Evolutionary conservation across 2,888 invertebrate species (phyloP), one percentile per base, ranked within the genome.

Genomic region (Ochropleura leucogaster): DNA sequence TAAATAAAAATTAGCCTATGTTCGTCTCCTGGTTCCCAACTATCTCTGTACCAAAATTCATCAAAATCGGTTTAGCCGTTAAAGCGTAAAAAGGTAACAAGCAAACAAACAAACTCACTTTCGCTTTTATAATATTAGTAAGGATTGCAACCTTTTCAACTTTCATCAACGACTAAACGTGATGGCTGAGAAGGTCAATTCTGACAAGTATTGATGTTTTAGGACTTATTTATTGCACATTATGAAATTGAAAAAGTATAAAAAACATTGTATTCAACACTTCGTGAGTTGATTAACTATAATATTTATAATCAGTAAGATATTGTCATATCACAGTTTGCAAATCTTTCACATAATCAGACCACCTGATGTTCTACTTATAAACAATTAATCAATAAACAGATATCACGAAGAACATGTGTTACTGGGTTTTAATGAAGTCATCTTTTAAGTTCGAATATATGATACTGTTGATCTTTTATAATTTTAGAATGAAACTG

Each of bases 141-240:
- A n/a, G n/a, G n/a, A n/a, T 69, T 69, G 68, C 69, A 80, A 74
- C 63, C 63, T 70, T 66, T 79, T 67, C 74, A 47, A 49, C 42
- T 80, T 20, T 74, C 49, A 57, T 79, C 57, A 79, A 55, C 59
- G 5, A 47, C 42, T n/a, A 51, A 63, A 53, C 67, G 79, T 79
- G 79, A 42, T 59, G 51, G 10, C 46, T 30, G 14, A 40, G 64
- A 68, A 78, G 63, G 72, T 69, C 65, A 74, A 51, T 42, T 46
- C 16, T 10, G 42, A 62, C 44, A 62, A 44, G 46, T 42, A n/a
- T 55, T 12, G 4, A 0, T 55, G 3, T 18, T 64, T 44, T 40
- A 2, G n/a, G 47, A 67, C 14, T 30, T 44, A 55, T 40, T 78
- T 47, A 55, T 60, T 40, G 46, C 40, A 6, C 20, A 49, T 7